Percentiles rank a stretch among this genome's conserved stretches.
phyloP scores from a whole-genome alignment of 2,113 vertebrate species.

The Takifugu bimaculatus region DNA sequence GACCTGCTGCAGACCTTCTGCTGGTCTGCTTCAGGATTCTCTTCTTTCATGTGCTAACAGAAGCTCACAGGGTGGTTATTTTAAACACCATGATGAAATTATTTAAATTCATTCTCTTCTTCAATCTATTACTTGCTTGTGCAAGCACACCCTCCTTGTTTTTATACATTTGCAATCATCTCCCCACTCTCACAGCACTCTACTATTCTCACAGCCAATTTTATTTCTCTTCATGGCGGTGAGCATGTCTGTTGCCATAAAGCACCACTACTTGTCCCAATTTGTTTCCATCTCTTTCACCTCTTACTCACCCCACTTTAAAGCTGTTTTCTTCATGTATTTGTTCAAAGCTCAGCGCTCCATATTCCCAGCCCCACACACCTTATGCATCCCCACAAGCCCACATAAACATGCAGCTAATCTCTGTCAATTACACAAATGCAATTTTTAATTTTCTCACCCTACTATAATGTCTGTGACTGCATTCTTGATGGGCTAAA shows the following conservation, averaged over 20 bases:
- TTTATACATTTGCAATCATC: neutral
- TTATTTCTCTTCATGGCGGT: neutral
- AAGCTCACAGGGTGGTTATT: neutral
- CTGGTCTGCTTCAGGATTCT: too few species aligned
- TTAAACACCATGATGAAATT: slow-evolving; percentile 25
- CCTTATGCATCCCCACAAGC: slow-evolving; percentile 3
- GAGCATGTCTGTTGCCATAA: neutral
- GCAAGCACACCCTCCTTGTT: neutral
- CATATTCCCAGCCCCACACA: neutral
- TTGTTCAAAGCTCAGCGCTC: neutral
- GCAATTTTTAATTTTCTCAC: slow-evolving; percentile 53
- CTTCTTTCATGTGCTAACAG: too few species aligned
- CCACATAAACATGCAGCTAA: slow-evolving; percentile 33
- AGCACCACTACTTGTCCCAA: neutral
- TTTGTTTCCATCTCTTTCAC: slow-evolving; percentile 3
- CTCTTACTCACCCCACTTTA: neutral
- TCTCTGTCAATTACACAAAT: slow-evolving; percentile 61
- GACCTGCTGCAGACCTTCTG: too few species aligned
- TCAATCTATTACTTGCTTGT: neutral
- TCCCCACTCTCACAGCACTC: neutral
- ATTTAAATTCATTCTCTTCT: neutral
- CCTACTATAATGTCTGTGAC: slow-evolving; percentile 42
- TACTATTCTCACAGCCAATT: neutral
- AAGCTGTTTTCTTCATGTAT: neutral
- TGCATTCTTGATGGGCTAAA: slow-evolving; percentile 46